These are phyloP conservation scores for Watsonalla binaria DNA, from an alignment of 2,888 invertebrate genomes.

Conservation along the genomic window DNA sequence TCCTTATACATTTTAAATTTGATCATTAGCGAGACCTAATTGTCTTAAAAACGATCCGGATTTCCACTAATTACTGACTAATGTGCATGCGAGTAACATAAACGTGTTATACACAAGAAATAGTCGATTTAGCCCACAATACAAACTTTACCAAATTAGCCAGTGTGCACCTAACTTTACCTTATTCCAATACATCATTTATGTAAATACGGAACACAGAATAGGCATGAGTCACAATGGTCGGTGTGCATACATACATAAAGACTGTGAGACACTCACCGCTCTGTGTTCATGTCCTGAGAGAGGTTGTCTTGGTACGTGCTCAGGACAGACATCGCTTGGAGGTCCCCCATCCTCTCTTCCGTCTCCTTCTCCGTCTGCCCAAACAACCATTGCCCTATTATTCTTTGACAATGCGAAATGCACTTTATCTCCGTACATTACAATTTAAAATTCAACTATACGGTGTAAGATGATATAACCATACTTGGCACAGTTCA, in stretches of 20 bases:
- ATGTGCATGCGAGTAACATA: too few species aligned
- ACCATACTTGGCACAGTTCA: conserved; percentile 27
- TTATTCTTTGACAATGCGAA: conserved; percentile 7
- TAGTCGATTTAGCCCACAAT: not conserved
- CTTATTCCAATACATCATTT: not conserved
- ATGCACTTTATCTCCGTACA: not conserved
- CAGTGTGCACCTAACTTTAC: not conserved
- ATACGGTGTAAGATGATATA: conserved; percentile 10
- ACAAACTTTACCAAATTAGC: not conserved
- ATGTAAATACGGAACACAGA: not conserved
- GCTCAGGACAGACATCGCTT: conserved; percentile 80
- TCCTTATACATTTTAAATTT: too few species aligned
- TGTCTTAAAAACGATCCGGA: too few species aligned
- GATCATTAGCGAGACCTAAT: too few species aligned
- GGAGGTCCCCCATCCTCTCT: conserved; percentile 64
- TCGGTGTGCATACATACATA: conserved; percentile 1
- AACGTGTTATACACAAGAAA: too few species aligned
- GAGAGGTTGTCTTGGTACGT: conserved; percentile 79
- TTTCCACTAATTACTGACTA: too few species aligned
- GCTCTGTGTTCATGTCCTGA: conserved; percentile 79
- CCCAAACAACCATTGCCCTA: conserved; percentile 32
- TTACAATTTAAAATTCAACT: not conserved
- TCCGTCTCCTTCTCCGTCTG: conserved; percentile 65
- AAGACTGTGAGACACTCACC: conserved; percentile 59
- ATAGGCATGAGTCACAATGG: not conserved